Percentiles rank a stretch among this genome's conserved stretches.
These are phyloP conservation scores for Conomelus anceps DNA, from an alignment of 2,888 invertebrate species.

Conservation along the genomic window DNA sequence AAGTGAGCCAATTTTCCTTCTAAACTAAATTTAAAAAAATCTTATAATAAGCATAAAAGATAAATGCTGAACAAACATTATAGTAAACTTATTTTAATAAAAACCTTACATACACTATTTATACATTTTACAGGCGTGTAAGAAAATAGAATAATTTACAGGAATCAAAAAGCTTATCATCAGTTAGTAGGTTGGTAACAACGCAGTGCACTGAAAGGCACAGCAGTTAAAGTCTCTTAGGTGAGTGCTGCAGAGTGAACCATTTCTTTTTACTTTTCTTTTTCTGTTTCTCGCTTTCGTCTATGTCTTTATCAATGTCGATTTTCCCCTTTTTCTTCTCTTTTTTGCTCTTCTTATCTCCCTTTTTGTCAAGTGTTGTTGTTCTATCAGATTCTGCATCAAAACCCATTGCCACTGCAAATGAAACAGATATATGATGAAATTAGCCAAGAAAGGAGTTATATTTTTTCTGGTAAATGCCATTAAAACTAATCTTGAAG, in stretches of 20 bases:
- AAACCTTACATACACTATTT: background rate
- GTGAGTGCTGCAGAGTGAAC: constrained; percentile 38
- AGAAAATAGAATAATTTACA: background rate
- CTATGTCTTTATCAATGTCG: constrained; percentile 55
- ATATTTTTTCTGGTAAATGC: background rate
- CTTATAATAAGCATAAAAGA: too few relatives aligned
- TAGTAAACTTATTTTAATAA: background rate
- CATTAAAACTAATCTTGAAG: background rate
- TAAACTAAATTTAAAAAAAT: too few relatives aligned
- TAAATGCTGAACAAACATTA: background rate
- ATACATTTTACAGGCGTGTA: background rate
- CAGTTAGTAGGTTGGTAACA: background rate
- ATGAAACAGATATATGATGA: constrained; percentile 34
- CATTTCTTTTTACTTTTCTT: constrained; percentile 50
- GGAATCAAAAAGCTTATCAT: background rate
- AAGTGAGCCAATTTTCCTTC: too few relatives aligned
- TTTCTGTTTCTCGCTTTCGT: constrained; percentile 46
- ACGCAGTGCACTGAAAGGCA: background rate
- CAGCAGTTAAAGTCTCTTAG: constrained; percentile 17
- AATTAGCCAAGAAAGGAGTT: constrained; percentile 28
- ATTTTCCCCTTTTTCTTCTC: constrained; percentile 55
- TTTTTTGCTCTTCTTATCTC: constrained; percentile 45
- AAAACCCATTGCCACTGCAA: constrained; percentile 47
- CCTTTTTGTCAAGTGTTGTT: constrained; percentile 47
- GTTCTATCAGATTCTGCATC: constrained; percentile 25